These are phyloP conservation scores for Netelia inedita DNA, from an alignment of 2,888 invertebrate genomes.

Conservation along the genomic window DNA sequence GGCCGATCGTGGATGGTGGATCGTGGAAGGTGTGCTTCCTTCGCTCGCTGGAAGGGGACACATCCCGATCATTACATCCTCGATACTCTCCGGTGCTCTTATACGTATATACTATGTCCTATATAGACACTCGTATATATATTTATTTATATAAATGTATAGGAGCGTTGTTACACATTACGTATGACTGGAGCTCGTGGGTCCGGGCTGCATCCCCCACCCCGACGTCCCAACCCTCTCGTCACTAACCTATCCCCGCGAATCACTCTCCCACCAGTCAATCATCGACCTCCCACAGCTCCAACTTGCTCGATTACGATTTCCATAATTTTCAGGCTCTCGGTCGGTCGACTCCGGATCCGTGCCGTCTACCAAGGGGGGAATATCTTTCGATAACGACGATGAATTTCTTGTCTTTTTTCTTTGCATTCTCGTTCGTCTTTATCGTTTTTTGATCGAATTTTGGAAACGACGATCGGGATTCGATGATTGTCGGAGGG, in stretches of 20 bases:
- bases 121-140: neutral
- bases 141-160: neutral
- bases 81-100: conserved; percentile 67
- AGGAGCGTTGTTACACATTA: conserved; percentile 71
- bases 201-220: conserved; percentile 3
- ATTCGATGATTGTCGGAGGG: too few relatives aligned
- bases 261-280: conserved; percentile 11
- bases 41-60: conserved; percentile 77
- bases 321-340: neutral
- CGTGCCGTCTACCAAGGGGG: too few relatives aligned
- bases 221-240: conserved; percentile 27
- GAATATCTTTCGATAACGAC: too few relatives aligned
- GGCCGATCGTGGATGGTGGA: conserved; percentile 62
- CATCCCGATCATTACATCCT: conserved; percentile 81
- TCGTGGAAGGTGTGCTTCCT: conserved; percentile 63
- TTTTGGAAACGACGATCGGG: too few relatives aligned
- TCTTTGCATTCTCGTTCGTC: too few relatives aligned
- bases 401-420: too few relatives aligned
- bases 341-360: neutral
- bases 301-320: neutral
- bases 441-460: too few relatives aligned
- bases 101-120: neutral
- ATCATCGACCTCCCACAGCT: conserved; percentile 19
- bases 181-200: conserved; percentile 57
- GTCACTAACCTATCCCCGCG: neutral